Percentiles rank a stretch among this genome's conserved stretches.
These are phyloP conservation scores for Troilus luridus DNA, from an alignment of 2,888 invertebrate species.

Conservation along the genomic window DNA sequence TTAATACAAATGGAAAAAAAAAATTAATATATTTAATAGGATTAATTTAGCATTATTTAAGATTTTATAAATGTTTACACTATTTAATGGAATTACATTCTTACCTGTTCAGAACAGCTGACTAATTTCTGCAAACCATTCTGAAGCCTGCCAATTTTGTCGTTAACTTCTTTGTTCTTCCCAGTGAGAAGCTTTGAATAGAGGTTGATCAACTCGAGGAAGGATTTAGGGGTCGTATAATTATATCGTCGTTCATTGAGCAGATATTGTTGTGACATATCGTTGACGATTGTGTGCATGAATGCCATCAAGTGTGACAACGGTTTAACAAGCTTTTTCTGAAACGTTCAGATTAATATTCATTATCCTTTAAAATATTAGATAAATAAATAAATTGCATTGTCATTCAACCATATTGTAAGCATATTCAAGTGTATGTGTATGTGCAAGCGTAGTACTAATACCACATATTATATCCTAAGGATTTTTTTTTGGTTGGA, in stretches of 20 bases:
- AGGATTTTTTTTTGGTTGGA: too few relatives aligned
- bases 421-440: too few relatives aligned
- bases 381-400: neutral
- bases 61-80: too few relatives aligned
- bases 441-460: too few relatives aligned
- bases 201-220: slow-evolving; percentile 91
- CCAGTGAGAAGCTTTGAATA: slow-evolving; percentile 81
- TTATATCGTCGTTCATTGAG: slow-evolving; percentile 91
- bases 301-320: slow-evolving; percentile 92
- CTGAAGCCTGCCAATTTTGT: slow-evolving; percentile 84
- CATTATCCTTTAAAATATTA: neutral
- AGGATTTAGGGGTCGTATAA: slow-evolving; percentile 97
- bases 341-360: slow-evolving; percentile 60
- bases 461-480: too few relatives aligned
- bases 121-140: slow-evolving; percentile 91
- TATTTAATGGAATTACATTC: neutral
- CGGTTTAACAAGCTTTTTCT: slow-evolving; percentile 73
- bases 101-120: slow-evolving; percentile 86
- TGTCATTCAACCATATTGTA: too few relatives aligned
- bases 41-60: too few relatives aligned
- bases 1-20: too few relatives aligned
- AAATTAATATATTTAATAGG: too few relatives aligned
- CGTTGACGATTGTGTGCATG: slow-evolving; percentile 90
- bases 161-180: slow-evolving; percentile 79
- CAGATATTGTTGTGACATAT: slow-evolving; percentile 84